These are phyloP conservation scores for Drosophila atripex DNA, from an alignment of 2,888 invertebrate species.

Conservation along the genomic window DNA sequence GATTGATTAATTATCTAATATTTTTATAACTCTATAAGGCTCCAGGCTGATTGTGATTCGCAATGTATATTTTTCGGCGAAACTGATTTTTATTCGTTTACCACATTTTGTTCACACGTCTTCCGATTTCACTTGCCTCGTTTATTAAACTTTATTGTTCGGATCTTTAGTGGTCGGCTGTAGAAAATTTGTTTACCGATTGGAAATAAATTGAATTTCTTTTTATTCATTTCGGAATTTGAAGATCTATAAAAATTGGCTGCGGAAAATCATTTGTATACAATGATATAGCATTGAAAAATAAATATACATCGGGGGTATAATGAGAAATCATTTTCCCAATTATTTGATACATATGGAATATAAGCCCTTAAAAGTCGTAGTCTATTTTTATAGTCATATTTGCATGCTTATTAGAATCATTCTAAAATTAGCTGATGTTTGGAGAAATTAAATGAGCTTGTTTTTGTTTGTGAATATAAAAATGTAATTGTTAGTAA, in stretches of 20 bases:
- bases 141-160: slow-evolving; percentile 23
- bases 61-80: slow-evolving; percentile 20
- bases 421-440: slow-evolving; percentile 23
- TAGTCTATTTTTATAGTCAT: slow-evolving; percentile 46
- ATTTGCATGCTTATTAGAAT: slow-evolving; percentile 13
- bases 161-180: slow-evolving; percentile 4
- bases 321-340: background rate
- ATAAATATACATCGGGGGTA: background rate
- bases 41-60: slow-evolving; percentile 15
- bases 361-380: slow-evolving; percentile 11
- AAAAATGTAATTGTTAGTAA: slow-evolving; percentile 45
- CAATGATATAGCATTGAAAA: slow-evolving; percentile 3
- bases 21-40: slow-evolving; percentile 41
- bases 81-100: slow-evolving; percentile 30
- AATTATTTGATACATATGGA: background rate
- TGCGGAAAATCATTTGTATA: slow-evolving; percentile 22
- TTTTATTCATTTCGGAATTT: slow-evolving; percentile 33
- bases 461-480: slow-evolving; percentile 49
- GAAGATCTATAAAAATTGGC: slow-evolving; percentile 37
- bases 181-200: slow-evolving; percentile 53
- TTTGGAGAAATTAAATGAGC: slow-evolving; percentile 37
- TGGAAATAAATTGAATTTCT: slow-evolving; percentile 39
- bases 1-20: slow-evolving; percentile 47
- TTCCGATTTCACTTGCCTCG: slow-evolving; percentile 9
- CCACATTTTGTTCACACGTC: slow-evolving; percentile 34